Evolutionary conservation across 2,113 vertebrate species (phyloP).

Genomic region (Scortum barcoo): DNA sequence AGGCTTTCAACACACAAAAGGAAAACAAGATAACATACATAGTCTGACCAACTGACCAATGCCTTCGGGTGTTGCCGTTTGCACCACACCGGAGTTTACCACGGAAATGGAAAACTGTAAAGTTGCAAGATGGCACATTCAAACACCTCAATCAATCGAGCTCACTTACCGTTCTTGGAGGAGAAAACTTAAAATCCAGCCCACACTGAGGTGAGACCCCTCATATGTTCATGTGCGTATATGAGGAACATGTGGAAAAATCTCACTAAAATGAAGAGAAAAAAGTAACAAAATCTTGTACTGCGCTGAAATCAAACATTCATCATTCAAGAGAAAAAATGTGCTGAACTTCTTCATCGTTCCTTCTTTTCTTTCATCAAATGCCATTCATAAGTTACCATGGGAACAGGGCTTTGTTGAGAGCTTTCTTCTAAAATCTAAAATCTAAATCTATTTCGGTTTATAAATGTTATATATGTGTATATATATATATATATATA

Average conservation of each 20-base stretch:
- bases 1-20: conserved; percentile 40
- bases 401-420: conserved; percentile 45
- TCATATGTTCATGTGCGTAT: background rate
- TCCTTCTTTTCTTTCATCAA: background rate
- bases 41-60: background rate
- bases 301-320: conserved; percentile 22
- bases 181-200: conserved; percentile 29
- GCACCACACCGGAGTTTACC: background rate
- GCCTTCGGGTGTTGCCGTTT: conserved; percentile 1
- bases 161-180: conserved; percentile 48
- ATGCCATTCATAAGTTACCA: conserved; percentile 31
- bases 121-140: conserved; percentile 17
- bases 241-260: conserved; percentile 11
- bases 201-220: background rate
- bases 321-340: too few species aligned
- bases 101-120: background rate
- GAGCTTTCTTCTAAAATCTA: background rate
- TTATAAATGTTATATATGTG: too few species aligned
- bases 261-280: background rate
- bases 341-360: background rate
- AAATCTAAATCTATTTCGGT: too few species aligned
- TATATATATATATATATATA: too few species aligned
- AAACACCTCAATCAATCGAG: conserved; percentile 8
- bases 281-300: conserved; percentile 12
- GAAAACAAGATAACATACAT: conserved; percentile 15